phyloP scores from a whole-genome alignment of 2,888 invertebrate species.

The Amblyjoppa fuscipennis region DNA sequence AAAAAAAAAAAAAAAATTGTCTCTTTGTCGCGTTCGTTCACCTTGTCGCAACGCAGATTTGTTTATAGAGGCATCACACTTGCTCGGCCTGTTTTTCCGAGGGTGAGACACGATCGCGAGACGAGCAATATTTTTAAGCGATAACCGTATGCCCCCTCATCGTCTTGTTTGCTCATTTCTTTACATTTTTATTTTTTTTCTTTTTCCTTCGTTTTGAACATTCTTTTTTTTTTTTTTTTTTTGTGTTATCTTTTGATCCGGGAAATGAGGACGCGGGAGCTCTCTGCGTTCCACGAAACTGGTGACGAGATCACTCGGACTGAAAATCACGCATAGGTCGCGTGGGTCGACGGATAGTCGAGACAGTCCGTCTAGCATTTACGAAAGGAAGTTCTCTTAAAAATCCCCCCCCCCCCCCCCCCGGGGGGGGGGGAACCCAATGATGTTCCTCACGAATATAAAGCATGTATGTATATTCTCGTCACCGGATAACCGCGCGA shows the following conservation, averaged over 20 bases:
- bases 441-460: too few species aligned
- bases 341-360: background rate
- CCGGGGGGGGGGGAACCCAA: too few species aligned
- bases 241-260: constrained; percentile 50
- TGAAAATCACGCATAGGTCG: constrained; percentile 32
- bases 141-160: constrained; percentile 67
- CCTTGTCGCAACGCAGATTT: constrained; percentile 40
- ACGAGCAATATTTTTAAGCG: constrained; percentile 58
- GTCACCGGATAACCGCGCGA: background rate
- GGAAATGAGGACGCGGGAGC: constrained; percentile 49
- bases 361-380: background rate
- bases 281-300: constrained; percentile 25
- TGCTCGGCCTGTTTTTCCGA: constrained; percentile 54
- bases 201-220: constrained; percentile 20
- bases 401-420: too few species aligned
- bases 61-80: constrained; percentile 30
- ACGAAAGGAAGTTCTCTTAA: background rate
- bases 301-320: constrained; percentile 12
- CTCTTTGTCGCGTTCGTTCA: constrained; percentile 21
- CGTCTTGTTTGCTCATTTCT: constrained; percentile 56
- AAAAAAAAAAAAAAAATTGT: background rate
- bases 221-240: constrained; percentile 37
- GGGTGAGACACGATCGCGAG: constrained; percentile 46
- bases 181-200: constrained; percentile 34
- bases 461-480: background rate